phyloP scores from a whole-genome alignment of 53 echinoderm and acorn worm species.

The Paracentrotus lividus region DNA sequence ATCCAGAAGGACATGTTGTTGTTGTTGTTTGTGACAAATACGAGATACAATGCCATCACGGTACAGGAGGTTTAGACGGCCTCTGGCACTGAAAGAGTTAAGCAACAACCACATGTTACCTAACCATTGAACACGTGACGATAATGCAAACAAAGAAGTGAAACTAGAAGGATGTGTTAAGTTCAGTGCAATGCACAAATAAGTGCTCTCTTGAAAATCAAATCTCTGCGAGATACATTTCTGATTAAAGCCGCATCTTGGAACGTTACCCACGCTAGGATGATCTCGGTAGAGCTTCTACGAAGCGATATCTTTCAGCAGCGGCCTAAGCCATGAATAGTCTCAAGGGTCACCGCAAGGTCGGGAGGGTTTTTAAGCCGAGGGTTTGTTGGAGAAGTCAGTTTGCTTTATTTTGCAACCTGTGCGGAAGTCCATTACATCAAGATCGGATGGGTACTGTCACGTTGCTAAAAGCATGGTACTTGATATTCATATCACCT shows the following conservation, averaged over 20 bases:
- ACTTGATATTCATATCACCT: too few relatives aligned
- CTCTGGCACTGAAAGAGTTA: too few relatives aligned
- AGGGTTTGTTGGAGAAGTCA: neutral
- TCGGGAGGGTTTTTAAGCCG: neutral
- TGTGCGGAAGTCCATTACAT: neutral
- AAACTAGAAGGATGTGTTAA: neutral
- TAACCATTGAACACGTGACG: neutral
- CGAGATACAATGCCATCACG: too few relatives aligned
- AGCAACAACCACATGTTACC: too few relatives aligned
- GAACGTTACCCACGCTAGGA: neutral
- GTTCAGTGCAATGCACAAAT: neutral
- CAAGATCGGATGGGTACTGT: neutral
- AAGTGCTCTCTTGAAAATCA: constrained; percentile 28
- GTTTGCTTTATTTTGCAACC: neutral
- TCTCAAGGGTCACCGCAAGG: neutral
- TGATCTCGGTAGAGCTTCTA: neutral
- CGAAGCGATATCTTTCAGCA: neutral
- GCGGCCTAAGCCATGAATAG: neutral
- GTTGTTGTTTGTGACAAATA: too few relatives aligned
- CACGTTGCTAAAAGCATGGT: too few relatives aligned
- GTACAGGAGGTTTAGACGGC: too few relatives aligned
- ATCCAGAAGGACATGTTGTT: too few relatives aligned
- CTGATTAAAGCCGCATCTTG: constrained; percentile 17
- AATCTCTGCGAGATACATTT: constrained; percentile 7
- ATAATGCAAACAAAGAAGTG: neutral